phyloP scores from a whole-genome alignment of 2,888 invertebrate genomes.

The Drosophila nr. perissopoda region DNA sequence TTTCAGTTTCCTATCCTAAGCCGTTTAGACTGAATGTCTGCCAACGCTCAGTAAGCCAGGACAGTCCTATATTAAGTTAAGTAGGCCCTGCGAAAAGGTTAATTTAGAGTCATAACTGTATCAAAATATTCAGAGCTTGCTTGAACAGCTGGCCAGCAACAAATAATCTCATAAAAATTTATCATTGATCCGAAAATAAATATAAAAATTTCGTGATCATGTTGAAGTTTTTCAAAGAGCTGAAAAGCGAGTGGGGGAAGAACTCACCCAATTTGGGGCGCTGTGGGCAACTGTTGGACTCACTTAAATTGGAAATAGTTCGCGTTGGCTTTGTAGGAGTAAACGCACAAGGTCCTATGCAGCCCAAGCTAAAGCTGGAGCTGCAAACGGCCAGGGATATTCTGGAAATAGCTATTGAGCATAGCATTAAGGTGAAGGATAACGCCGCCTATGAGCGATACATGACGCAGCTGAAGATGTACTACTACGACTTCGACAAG shows the following conservation, averaged over 20 bases:
- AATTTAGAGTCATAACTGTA: background rate
- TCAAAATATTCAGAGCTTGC: background rate
- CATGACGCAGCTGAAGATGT: conserved; percentile 68
- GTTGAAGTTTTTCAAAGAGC: conserved; percentile 52
- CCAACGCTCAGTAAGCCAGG: background rate
- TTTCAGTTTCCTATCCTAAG: background rate
- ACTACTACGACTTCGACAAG: conserved; percentile 68
- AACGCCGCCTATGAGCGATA: conserved; percentile 69
- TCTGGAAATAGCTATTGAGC: conserved; percentile 69
- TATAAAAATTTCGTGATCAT: conserved; percentile 19
- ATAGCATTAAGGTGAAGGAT: conserved; percentile 64
- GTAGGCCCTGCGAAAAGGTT: background rate
- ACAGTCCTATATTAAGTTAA: background rate
- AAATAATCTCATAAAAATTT: conserved; percentile 5
- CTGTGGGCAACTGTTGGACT: conserved; percentile 53
- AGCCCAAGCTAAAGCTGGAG: conserved; percentile 31
- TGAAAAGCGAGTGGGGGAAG: conserved; percentile 67
- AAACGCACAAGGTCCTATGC: background rate
- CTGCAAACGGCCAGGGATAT: conserved; percentile 57
- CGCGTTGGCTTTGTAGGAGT: conserved; percentile 34
- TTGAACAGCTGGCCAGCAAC: background rate
- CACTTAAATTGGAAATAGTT: conserved; percentile 63
- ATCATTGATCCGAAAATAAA: conserved; percentile 1
- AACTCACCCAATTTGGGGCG: conserved; percentile 48
- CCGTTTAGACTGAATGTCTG: background rate